Conservation (phyloP, 2,888 invertebrate species). For the Conomelus anceps region DNA sequence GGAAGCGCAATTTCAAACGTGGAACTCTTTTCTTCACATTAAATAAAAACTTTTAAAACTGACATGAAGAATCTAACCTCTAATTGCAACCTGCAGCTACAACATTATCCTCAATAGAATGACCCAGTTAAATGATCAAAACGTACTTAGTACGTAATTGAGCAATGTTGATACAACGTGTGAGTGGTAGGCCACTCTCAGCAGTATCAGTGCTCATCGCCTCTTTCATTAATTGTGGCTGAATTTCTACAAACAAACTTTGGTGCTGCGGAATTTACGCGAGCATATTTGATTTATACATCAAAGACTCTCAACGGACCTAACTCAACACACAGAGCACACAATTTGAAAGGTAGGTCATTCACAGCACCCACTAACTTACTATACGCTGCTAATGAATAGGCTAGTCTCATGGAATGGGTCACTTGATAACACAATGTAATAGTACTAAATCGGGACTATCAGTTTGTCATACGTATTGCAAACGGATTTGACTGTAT, state of each 20-base stretch:
- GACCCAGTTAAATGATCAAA: not conserved
- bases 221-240: not conserved
- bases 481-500: not conserved
- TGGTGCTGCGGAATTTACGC: not conserved
- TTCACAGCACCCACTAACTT: not conserved
- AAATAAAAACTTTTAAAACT: too few relatives aligned
- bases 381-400: not conserved
- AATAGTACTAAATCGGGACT: not conserved
- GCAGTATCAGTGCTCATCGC: not conserved
- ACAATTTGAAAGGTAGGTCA: not conserved
- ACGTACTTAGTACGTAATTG: too few relatives aligned
- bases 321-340: not conserved
- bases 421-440: not conserved
- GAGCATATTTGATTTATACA: not conserved
- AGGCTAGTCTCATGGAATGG: not conserved
- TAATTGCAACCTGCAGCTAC: too few relatives aligned
- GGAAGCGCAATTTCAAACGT: too few relatives aligned
- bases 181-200: not conserved
- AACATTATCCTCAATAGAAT: too few relatives aligned
- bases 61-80: too few relatives aligned
- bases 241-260: not conserved
- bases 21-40: too few relatives aligned
- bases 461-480: not conserved
- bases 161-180: not conserved
- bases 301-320: not conserved